These are phyloP conservation scores for Epinotia brunnichana DNA, from an alignment of 2,888 invertebrate species.

Conservation along the genomic window DNA sequence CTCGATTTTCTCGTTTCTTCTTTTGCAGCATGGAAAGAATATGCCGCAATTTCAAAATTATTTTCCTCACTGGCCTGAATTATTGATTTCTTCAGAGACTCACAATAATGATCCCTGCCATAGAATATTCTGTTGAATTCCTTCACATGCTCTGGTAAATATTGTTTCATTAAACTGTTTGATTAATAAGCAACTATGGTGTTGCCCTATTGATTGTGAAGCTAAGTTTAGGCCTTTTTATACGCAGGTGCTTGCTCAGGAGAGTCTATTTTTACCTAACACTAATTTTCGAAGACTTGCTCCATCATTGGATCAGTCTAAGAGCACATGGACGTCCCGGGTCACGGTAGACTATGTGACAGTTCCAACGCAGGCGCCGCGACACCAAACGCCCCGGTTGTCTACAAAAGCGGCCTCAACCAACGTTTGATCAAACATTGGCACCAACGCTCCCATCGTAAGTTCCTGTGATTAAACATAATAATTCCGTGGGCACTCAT, in stretches of 20 bases:
- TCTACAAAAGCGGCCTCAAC: neutral
- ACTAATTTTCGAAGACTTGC: no score
- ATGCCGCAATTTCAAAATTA: slow-evolving; percentile 90
- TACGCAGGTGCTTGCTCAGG: no score
- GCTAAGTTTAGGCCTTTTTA: no score
- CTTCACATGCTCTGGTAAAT: slow-evolving; percentile 80
- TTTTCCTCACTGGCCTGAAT: slow-evolving; percentile 74
- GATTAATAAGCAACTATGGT: no score
- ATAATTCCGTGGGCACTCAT: slow-evolving; percentile 43
- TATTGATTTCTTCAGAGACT: slow-evolving; percentile 82
- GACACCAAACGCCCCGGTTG: neutral
- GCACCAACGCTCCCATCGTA: slow-evolving; percentile 16
- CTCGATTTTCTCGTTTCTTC: slow-evolving; percentile 89
- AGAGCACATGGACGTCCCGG: no score
- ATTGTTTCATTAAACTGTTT: slow-evolving; percentile 66
- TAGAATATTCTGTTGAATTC: slow-evolving; percentile 90
- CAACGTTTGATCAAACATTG: slow-evolving; percentile 31
- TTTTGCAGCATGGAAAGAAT: slow-evolving; percentile 85
- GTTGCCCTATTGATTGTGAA: no score
- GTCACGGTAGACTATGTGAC: no score
- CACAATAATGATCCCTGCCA: slow-evolving; percentile 86
- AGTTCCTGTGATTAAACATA: slow-evolving; percentile 44
- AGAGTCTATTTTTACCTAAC: no score
- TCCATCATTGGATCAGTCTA: no score
- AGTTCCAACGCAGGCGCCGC: no score